Evolutionary conservation across 2,797 vertebrate species (phyloP).

Genomic region (Pygocentrus nattereri): DNA sequence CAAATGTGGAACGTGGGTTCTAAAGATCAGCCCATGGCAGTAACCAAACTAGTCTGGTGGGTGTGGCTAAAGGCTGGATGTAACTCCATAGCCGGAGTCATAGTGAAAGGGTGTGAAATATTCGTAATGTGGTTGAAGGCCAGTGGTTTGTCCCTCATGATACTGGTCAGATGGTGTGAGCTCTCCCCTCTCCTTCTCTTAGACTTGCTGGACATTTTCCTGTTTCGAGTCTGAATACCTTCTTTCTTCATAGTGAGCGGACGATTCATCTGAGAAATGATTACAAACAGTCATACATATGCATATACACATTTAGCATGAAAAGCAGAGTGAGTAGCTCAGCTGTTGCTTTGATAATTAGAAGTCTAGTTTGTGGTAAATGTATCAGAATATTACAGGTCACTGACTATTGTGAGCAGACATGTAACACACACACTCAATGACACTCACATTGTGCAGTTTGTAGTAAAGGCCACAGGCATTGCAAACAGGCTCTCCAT

Average conservation of each 20-base stretch:
- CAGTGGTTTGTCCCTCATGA: conserved; percentile 91
- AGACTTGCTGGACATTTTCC: conserved; percentile 98
- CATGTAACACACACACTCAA: background rate
- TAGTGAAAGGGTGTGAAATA: conserved; percentile 74
- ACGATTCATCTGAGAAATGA: conserved; percentile 88
- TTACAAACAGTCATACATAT: background rate
- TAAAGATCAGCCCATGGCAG: conserved; percentile 91
- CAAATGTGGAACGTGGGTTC: background rate
- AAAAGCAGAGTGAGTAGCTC: background rate
- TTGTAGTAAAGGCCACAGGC: conserved; percentile 99
- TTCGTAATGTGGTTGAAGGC: conserved; percentile 93
- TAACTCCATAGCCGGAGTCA: conserved; percentile 93
- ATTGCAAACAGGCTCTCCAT: conserved; percentile 97
- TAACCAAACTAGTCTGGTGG: conserved; percentile 95
- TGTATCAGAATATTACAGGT: background rate
- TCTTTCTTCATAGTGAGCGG: conserved; percentile 99
- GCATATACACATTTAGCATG: too few species aligned
- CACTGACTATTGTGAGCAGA: background rate
- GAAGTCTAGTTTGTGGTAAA: background rate
- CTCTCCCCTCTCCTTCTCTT: conserved; percentile 90
- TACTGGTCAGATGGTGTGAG: conserved; percentile 93
- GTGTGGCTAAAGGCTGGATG: conserved; percentile 94
- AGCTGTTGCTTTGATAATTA: background rate
- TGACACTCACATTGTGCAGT: conserved; percentile 94
- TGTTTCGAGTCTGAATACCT: conserved; percentile 97